Evolutionary conservation across 2,797 vertebrate genomes (phyloP).

Genomic region (Microchirus variegatus): DNA sequence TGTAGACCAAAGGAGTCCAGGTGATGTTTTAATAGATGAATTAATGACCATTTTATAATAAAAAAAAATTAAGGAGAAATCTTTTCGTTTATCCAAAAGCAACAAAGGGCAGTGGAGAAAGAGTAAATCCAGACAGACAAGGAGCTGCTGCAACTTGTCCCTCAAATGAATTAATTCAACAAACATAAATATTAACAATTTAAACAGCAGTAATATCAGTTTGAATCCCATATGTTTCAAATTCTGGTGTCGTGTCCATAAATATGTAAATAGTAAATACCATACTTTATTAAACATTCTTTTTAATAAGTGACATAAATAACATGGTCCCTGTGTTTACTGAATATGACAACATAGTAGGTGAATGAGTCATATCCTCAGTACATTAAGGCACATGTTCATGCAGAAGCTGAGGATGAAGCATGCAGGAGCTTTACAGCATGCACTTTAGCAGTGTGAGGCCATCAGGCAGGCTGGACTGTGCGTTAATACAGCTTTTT

Average conservation of each 20-base stretch:
- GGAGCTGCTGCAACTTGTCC: neutral
- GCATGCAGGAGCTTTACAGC: neutral
- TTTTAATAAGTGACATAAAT: slow-evolving; percentile 10
- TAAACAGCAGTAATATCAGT: neutral
- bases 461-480: neutral
- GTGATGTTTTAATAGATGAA: neutral
- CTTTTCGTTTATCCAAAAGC: neutral
- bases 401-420: neutral
- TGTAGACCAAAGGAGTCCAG: neutral
- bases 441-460: slow-evolving; percentile 23
- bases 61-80: neutral
- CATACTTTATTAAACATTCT: neutral
- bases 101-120: neutral
- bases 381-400: slow-evolving; percentile 86
- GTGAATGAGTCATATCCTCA: slow-evolving; percentile 16
- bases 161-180: neutral
- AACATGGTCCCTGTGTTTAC: slow-evolving; percentile 5
- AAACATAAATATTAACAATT: neutral
- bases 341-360: slow-evolving; percentile 19
- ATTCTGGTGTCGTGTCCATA: no score
- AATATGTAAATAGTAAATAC: no score
- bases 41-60: neutral
- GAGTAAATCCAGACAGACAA: neutral
- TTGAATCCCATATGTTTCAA: neutral
- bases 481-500: slow-evolving; percentile 29